A percentile compares a stretch with the other conserved stretches of the same genome.
phyloP scores from a whole-genome alignment of 2,113 vertebrate genomes.

The Archilochus colubris region DNA sequence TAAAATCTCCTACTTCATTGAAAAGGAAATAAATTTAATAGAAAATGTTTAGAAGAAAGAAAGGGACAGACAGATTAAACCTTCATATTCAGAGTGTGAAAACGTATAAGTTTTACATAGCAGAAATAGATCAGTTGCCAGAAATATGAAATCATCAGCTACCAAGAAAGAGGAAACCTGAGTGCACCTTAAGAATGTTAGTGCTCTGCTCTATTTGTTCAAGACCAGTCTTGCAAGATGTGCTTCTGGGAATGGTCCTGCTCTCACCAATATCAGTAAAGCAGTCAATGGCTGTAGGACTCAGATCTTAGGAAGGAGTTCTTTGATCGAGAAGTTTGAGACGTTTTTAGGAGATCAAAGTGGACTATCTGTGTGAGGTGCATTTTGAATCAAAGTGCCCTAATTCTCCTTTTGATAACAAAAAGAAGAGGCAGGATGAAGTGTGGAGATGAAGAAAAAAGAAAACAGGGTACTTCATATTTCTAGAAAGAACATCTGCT shows the following conservation, averaged over 20 bases:
- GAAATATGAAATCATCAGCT: not conserved
- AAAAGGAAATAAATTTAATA: not conserved
- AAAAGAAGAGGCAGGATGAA: not conserved
- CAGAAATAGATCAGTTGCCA: not conserved
- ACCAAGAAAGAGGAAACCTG: not conserved
- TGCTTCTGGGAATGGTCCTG: not conserved
- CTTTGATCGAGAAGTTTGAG: constrained; percentile 38
- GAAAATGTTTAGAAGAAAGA: not conserved
- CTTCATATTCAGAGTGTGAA: not conserved
- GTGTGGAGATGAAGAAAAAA: not conserved
- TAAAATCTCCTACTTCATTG: not conserved
- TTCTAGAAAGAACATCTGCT: not conserved
- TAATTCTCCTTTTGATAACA: constrained; percentile 31
- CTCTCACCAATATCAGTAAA: constrained; percentile 12
- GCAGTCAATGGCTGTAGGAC: not conserved
- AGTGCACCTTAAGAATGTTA: not conserved
- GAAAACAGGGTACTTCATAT: not conserved
- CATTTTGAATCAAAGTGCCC: constrained; percentile 40
- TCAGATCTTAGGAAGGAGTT: not conserved
- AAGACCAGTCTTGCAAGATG: not conserved
- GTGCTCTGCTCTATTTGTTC: not conserved
- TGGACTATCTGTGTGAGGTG: constrained; percentile 1
- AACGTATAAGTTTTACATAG: not conserved
- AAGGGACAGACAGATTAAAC: not conserved
- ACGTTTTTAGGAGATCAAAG: constrained; percentile 52